Evolutionary conservation across 2,888 invertebrate species (phyloP), one percentile per base, ranked within the genome.

Genomic region (Caenorhabditis sp.): DNA sequence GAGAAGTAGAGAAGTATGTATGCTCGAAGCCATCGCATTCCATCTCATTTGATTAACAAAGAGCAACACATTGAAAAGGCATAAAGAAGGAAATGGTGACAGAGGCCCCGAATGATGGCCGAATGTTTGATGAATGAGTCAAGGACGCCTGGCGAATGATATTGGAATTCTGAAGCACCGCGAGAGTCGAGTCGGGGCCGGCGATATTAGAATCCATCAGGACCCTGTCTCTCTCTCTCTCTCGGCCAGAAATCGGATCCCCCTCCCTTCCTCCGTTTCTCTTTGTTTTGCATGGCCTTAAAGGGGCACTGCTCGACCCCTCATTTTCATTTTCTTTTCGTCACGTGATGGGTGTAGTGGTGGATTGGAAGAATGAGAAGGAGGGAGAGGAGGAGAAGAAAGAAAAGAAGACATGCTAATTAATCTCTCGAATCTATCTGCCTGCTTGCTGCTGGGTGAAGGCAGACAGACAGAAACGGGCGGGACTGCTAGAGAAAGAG

Each of bases 141-240:
- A 67, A 67, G 37, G 50, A 64, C 50, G 37, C 13, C 40, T 47
- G 26, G 22, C 18, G 40, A 26, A 44, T 60, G 64, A 74, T 74
- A 74, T 74, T 74, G 74, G 53, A 74, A 74, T 74, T 74, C 67
- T 67, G 65, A 74, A 74, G 74, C 50, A 56, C 35, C 8, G 47
- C 47, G 11, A 13, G 47, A 13, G 8, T 50, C 50, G 5, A n/a
- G 2, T 40, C 18, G n/a, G 5, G n/a, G 35, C n/a, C 20, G 18
- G 20, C 56, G 65, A 56, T 74, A 74, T 74, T 74, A 56, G 72
- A 64, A 72, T 72, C 64, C 47, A 6, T 4, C 58, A 32, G 28
- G 56, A 58, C 55, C 56, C 58, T 58, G 68, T 47, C 47, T 69
- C 68, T 68, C 56, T 44, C 28, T 40, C 56, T 13, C 6, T n/a